phyloP scores from a whole-genome alignment of 2,797 vertebrate species.

The Carcharodon carcharias region DNA sequence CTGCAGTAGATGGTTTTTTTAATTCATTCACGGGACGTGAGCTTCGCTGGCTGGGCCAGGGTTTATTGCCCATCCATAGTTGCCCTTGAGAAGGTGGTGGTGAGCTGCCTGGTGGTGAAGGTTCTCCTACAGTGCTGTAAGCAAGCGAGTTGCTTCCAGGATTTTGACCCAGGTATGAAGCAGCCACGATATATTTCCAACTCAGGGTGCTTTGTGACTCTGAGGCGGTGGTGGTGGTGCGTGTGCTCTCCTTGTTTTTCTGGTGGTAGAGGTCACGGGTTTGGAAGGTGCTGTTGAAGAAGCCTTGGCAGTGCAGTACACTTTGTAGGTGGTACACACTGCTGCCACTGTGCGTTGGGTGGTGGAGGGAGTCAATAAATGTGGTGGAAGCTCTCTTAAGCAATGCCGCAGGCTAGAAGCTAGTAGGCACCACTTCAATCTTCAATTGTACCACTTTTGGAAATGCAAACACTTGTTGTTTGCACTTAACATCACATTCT shows the following conservation, averaged over 20 bases:
- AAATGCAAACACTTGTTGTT: not conserved
- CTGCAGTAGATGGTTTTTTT: no score
- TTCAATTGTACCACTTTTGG: not conserved
- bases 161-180: not conserved
- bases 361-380: not conserved
- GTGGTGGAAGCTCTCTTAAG: not conserved
- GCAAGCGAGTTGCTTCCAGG: not conserved
- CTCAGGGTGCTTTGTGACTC: not conserved
- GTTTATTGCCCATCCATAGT: no score
- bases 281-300: not conserved
- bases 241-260: not conserved
- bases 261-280: not conserved
- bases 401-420: not conserved
- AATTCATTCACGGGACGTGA: no score
- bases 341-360: not conserved
- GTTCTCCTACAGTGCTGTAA: not conserved
- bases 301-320: not conserved
- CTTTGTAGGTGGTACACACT: not conserved
- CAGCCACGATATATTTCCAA: no score
- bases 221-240: not conserved
- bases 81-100: no score
- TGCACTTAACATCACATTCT: not conserved
- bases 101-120: not conserved
- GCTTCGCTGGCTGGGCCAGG: no score
- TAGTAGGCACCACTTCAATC: not conserved